phyloP scores from a whole-genome alignment of 2,113 vertebrate species.

The Malurus cyaneus region DNA sequence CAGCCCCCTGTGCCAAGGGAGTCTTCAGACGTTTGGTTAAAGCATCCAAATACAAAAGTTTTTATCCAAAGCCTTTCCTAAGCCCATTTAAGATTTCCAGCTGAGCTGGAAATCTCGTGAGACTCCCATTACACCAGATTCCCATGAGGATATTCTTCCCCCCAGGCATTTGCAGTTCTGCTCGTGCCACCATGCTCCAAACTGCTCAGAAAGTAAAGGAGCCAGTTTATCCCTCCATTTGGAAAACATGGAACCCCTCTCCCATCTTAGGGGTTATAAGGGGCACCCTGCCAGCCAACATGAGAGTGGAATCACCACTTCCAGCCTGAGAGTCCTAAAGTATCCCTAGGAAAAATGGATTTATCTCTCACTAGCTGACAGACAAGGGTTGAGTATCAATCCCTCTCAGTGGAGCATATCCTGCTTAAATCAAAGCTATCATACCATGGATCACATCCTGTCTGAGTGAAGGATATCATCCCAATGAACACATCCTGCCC shows the following conservation, averaged over 20 bases:
- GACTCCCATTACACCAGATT: not conserved
- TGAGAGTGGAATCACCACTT: not conserved
- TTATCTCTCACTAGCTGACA: rapidly evolving
- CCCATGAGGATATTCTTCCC: not conserved
- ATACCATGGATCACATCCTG: not conserved
- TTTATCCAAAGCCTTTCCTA: not conserved
- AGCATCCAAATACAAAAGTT: not conserved
- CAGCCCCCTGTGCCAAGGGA: not conserved
- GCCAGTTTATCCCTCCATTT: rapidly evolving
- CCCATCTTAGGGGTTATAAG: not conserved
- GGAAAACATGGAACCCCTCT: not conserved
- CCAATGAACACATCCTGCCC: not conserved
- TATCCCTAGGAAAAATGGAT: not conserved
- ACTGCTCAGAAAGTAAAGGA: not conserved
- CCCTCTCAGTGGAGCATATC: rapidly evolving
- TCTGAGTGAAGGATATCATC: not conserved
- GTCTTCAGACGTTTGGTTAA: not conserved
- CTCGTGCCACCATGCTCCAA: rapidly evolving
- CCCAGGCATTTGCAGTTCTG: not conserved
- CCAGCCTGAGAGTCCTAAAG: not conserved
- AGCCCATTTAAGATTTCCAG: not conserved
- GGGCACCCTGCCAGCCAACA: not conserved
- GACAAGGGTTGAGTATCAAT: rapidly evolving
- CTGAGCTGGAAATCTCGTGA: not conserved
- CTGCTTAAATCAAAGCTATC: not conserved